Evolutionary conservation across 2,888 invertebrate species (phyloP), one percentile per base, ranked within the genome.

Genomic region (Chrysolina haemoptera): DNA sequence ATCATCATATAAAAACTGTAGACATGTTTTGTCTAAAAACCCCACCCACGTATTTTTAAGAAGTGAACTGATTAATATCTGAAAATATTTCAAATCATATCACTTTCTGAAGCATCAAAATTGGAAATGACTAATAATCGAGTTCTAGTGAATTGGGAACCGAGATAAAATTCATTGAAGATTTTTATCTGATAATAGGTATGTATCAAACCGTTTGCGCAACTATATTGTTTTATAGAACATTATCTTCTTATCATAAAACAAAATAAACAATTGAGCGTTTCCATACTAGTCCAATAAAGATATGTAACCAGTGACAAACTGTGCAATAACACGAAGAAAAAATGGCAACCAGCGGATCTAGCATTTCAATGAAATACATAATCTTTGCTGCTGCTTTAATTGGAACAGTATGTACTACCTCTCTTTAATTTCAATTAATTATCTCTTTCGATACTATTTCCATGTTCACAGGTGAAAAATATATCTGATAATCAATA

Each of bases 401-500:
- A 3, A 73, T 76, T 43, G 74, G 74, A 70, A 68, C 71, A 35
- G 78, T 78, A 76, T 53, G 78, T 78, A 70, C 41, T n/a, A 67
- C 62, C 12, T 69, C 46, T 48, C 11, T 16, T 22, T 27, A 27
- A 35, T 55, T 12, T 16, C 20, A 41, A 1, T 48, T n/a, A 41
- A n/a, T n/a, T 66, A 16, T 1, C 22, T 50, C 27, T 16, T 53
- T 11, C 20, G 53, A 35, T 6, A 35, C 35, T 35, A 35, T 35
- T 3, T 8, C 35, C 8, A 8, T 35, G 6, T 35, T 35, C 35
- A 35, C 8, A 35, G 35, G 3, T 35, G 8, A 6, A 35, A 35
- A 6, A 8, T 6, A 35, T 35, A 35, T 35, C 8, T 35, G 35
- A 8, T 35, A 8, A 8, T 35, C 8, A 6, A 6, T 35, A 35